Conservation (phyloP, 2,797 vertebrate species). For the Calcarius lapponicus region DNA sequence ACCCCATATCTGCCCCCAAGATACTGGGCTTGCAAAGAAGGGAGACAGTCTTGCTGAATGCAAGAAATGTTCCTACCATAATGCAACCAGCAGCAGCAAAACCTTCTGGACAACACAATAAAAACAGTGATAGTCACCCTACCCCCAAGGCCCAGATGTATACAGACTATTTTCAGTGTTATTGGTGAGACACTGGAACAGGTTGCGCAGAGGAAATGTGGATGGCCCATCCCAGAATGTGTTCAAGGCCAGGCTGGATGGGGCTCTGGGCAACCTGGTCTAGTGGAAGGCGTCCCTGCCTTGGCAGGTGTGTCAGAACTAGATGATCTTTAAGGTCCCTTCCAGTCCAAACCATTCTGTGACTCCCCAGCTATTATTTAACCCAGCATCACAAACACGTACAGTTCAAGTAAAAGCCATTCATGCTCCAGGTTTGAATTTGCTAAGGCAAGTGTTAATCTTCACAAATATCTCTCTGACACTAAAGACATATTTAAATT, state of each 20-base stretch:
- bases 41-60: neutral
- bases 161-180: neutral
- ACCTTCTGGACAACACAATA: neutral
- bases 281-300: neutral
- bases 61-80: neutral
- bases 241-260: neutral
- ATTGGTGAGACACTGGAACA: neutral
- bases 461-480: neutral
- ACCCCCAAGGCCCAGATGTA: neutral
- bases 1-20: neutral
- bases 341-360: neutral
- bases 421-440: neutral
- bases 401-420: neutral
- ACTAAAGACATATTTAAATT: neutral
- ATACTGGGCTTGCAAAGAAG: neutral
- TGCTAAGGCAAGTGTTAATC: neutral
- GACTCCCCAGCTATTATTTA: neutral
- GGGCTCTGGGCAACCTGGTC: neutral
- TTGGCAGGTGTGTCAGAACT: neutral
- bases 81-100: neutral
- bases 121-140: neutral
- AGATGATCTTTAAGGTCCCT: neutral
- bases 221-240: neutral
- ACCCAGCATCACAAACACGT: neutral
- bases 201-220: neutral